phyloP scores from a whole-genome alignment of 2,113 vertebrate species.

The Coturnix japonica region DNA sequence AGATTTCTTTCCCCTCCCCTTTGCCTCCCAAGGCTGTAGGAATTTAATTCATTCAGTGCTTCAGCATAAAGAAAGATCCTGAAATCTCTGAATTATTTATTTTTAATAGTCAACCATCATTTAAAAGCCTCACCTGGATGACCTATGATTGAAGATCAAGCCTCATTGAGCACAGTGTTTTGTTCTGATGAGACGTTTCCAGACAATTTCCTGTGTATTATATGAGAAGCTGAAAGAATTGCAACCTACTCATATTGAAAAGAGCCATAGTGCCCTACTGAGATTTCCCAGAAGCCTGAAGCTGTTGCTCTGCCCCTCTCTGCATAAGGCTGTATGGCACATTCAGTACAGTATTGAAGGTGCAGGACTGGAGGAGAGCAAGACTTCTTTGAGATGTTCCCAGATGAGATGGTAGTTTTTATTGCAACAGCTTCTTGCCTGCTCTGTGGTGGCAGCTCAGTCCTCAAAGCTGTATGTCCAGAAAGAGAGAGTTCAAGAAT shows the following conservation, averaged over 20 bases:
- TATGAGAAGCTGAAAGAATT: slow-evolving; percentile 17
- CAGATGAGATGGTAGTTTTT: background rate
- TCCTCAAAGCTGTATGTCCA: background rate
- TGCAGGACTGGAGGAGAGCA: background rate
- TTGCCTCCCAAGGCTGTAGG: background rate
- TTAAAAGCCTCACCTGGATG: slow-evolving; percentile 54
- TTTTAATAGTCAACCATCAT: slow-evolving; percentile 54
- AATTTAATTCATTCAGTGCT: background rate
- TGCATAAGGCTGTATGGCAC: background rate
- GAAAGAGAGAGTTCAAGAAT: background rate
- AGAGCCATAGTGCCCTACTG: background rate
- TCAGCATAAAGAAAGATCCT: background rate
- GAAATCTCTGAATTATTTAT: slow-evolving; percentile 61
- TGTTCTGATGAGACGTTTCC: slow-evolving; percentile 34
- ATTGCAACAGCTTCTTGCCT: accelerated
- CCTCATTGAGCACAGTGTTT: slow-evolving; percentile 41
- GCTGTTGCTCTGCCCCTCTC: background rate
- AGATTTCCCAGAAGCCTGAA: background rate
- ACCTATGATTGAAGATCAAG: slow-evolving; percentile 46
- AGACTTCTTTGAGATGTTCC: background rate
- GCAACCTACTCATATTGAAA: background rate
- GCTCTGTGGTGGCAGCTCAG: background rate
- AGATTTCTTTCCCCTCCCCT: background rate
- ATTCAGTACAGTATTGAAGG: background rate
- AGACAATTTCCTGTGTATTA: slow-evolving; percentile 31